A percentile compares a stretch with the other conserved stretches of the same genome.
Evolutionary conservation across 2,113 vertebrate genomes (phyloP).

Genomic region (Orycteropus afer): DNA sequence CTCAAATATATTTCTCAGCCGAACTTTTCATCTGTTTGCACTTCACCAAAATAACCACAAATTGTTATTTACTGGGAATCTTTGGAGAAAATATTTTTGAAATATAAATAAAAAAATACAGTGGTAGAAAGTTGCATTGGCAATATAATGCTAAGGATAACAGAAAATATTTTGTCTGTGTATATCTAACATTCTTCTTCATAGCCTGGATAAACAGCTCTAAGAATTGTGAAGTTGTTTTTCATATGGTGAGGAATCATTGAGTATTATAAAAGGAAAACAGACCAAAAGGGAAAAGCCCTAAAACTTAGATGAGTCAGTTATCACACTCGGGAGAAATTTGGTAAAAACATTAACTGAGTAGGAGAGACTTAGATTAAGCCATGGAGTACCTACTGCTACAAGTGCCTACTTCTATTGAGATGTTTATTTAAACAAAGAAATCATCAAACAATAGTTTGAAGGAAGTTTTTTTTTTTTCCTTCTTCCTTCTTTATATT

Average conservation of each 20-base stretch:
- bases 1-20: constrained; percentile 60
- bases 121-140: constrained; percentile 19
- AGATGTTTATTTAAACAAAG: constrained; percentile 74
- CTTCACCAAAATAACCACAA: constrained; percentile 22
- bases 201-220: constrained; percentile 39
- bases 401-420: constrained; percentile 57
- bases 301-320: not conserved
- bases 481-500: constrained; percentile 45
- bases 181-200: constrained; percentile 51
- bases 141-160: constrained; percentile 29
- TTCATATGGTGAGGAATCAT: constrained; percentile 19
- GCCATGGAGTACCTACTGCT: constrained; percentile 33
- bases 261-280: constrained; percentile 51
- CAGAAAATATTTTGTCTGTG: constrained; percentile 49
- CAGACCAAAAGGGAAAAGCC: not conserved
- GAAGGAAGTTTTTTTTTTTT: constrained; percentile 57
- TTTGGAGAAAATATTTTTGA: constrained; percentile 36
- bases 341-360: constrained; percentile 71
- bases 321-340: constrained; percentile 63
- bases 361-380: constrained; percentile 59
- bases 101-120: constrained; percentile 60
- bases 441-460: constrained; percentile 83
- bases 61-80: not conserved
- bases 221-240: constrained; percentile 59
- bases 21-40: constrained; percentile 62